Percentiles rank a stretch among this genome's conserved stretches.
Conservation (phyloP, 2,888 invertebrate species). For the Ectobius pallidus region DNA sequence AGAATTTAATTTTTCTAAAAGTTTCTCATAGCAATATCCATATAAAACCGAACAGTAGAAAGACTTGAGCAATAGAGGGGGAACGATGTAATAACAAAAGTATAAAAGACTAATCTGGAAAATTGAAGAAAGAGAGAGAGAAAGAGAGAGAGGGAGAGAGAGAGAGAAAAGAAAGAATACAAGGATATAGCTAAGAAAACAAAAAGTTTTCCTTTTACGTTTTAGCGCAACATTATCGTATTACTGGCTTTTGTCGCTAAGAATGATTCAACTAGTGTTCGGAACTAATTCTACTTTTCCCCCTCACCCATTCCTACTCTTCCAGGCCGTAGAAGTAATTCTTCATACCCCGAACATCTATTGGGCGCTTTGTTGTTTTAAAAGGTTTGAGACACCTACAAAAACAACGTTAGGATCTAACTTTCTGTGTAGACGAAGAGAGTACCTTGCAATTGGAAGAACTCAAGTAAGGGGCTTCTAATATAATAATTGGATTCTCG, state of each 20-base stretch:
- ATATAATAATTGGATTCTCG: no score
- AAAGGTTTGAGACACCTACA: no score
- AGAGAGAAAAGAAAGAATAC: neutral
- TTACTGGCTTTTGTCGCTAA: conserved; percentile 10
- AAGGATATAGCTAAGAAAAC: neutral
- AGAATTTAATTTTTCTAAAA: no score
- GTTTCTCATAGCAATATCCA: no score
- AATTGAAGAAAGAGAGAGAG: neutral
- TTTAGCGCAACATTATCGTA: neutral
- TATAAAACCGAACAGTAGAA: no score
- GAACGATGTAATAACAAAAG: conserved; percentile 11
- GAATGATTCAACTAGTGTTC: conserved; percentile 7
- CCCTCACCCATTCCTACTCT: neutral
- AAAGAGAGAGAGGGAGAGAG: neutral
- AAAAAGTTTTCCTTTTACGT: neutral
- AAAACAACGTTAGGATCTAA: no score
- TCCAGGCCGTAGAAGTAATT: neutral
- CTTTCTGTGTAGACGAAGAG: no score
- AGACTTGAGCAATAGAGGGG: neutral
- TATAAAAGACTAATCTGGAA: conserved; percentile 18
- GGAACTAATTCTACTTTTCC: neutral
- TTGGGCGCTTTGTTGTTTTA: neutral
- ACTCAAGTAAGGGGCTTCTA: no score
- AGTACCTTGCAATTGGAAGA: no score
- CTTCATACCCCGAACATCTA: neutral